These are phyloP conservation scores for Dinomys branickii DNA, from an alignment of 2,113 vertebrate species.

Conservation along the genomic window DNA sequence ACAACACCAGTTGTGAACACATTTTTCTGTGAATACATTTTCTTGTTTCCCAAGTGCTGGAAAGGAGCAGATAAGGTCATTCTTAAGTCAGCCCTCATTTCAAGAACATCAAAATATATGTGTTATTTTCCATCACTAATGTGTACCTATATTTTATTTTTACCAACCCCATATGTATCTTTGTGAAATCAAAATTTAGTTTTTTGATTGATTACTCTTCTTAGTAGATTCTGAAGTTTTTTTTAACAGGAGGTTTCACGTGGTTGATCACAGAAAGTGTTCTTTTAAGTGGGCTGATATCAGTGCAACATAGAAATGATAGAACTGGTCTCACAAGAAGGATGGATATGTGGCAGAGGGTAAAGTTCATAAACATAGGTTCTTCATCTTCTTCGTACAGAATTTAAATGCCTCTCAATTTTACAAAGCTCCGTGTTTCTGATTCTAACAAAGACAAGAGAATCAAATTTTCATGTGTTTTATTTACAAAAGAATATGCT, in stretches of 20 bases:
- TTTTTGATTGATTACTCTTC: background rate
- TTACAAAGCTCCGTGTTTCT: background rate
- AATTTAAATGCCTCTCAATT: slow-evolving; percentile 2
- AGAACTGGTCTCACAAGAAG: background rate
- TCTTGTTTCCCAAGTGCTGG: background rate
- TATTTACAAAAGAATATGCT: background rate
- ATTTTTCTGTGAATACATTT: background rate
- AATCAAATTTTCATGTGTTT: background rate
- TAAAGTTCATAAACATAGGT: background rate
- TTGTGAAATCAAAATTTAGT: background rate
- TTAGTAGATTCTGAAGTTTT: background rate
- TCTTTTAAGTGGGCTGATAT: background rate
- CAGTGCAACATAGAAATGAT: background rate
- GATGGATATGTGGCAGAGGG: accelerated
- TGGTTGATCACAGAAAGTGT: background rate
- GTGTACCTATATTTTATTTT: background rate
- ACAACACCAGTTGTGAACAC: background rate
- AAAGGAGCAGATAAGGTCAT: background rate
- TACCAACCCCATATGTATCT: background rate
- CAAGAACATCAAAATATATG: background rate
- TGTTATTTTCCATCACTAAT: background rate
- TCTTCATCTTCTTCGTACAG: background rate
- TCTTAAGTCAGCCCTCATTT: background rate
- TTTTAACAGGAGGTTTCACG: background rate
- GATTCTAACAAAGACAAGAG: background rate